phyloP scores from a whole-genome alignment of 2,113 vertebrate species.

The Puffinus mauretanicus region DNA sequence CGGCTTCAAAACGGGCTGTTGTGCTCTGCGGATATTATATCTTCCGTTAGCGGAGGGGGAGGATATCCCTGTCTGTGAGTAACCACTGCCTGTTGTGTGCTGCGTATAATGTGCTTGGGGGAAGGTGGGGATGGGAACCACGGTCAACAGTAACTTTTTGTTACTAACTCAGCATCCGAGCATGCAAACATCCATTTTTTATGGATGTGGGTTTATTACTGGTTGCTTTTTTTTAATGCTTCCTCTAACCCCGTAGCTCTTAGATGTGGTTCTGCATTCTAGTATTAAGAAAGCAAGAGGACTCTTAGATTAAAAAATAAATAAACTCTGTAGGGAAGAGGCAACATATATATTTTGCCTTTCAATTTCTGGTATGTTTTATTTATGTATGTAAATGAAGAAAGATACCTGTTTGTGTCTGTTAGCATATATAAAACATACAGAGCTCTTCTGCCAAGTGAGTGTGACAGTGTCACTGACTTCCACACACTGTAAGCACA shows the following conservation, averaged over 20 bases:
- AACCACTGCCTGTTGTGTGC: background rate
- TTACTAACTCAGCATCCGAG: background rate
- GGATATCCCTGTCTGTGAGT: background rate
- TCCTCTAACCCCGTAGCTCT: background rate
- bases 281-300: background rate
- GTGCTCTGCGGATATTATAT: rapidly evolving
- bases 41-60: rapidly evolving
- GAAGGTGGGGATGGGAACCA: background rate
- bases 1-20: background rate
- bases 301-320: background rate
- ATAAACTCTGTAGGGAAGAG: background rate
- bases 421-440: background rate
- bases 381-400: background rate
- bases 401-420: background rate
- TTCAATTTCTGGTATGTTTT: background rate
- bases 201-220: background rate
- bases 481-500: background rate
- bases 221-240: background rate
- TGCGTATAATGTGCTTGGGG: background rate
- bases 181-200: background rate
- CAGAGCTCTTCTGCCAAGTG: background rate
- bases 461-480: background rate
- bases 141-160: background rate
- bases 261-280: background rate
- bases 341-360: background rate